phyloP scores from a whole-genome alignment of 2,888 invertebrate species.

The Boloria selene region DNA sequence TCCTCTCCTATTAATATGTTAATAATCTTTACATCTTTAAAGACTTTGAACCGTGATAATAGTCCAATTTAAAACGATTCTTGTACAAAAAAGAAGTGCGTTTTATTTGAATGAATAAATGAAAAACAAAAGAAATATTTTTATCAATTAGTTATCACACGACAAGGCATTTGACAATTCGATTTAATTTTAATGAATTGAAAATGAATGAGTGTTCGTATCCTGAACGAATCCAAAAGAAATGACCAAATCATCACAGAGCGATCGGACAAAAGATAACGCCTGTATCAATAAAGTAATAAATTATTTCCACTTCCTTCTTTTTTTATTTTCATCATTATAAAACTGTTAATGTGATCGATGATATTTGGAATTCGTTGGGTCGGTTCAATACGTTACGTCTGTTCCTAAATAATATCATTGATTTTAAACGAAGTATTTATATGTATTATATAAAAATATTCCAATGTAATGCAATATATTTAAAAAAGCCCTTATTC shows the following conservation, averaged over 20 bases:
- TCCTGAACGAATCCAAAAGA: slow-evolving; percentile 60
- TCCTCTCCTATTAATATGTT: slow-evolving; percentile 78
- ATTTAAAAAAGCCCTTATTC: neutral
- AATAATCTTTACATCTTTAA: slow-evolving; percentile 64
- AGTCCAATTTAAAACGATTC: slow-evolving; percentile 24
- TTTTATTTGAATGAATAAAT: neutral
- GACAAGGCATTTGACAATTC: slow-evolving; percentile 41
- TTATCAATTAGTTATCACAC: slow-evolving; percentile 34
- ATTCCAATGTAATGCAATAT: neutral
- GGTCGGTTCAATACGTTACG: slow-evolving; percentile 26
- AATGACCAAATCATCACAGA: slow-evolving; percentile 64
- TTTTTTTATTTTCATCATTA: slow-evolving; percentile 65
- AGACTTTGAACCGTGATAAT: slow-evolving; percentile 31
- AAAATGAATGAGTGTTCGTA: slow-evolving; percentile 54
- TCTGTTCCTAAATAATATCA: neutral
- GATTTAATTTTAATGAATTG: slow-evolving; percentile 44
- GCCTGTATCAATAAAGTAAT: slow-evolving; percentile 78
- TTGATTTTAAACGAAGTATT: too few relatives aligned
- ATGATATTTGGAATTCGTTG: slow-evolving; percentile 53
- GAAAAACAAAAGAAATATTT: slow-evolving; percentile 23
- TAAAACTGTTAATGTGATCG: slow-evolving; percentile 76
- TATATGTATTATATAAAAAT: too few relatives aligned
- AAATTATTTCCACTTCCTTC: slow-evolving; percentile 74
- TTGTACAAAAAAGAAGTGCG: neutral
- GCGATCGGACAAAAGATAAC: slow-evolving; percentile 75